A percentile compares a stretch with the other conserved stretches of the same genome.
Conservation (phyloP, 2,113 vertebrate species). For the Gobiocypris rarus region DNA sequence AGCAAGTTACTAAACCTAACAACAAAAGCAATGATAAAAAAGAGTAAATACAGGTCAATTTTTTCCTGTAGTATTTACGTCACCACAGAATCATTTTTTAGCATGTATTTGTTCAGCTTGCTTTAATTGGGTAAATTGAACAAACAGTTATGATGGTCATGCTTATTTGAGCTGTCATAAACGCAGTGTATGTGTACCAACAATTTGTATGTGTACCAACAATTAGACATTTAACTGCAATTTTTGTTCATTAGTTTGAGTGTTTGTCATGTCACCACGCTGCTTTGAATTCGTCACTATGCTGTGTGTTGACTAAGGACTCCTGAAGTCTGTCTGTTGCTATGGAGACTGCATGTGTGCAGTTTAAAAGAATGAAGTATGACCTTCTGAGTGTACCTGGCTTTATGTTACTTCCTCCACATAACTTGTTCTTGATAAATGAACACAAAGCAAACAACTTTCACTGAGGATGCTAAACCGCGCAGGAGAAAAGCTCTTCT, state of each 20-base stretch:
- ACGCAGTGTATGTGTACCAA: conserved; percentile 1
- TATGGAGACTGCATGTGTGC: conserved; percentile 4
- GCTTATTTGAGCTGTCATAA: neutral
- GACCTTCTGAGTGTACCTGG: conserved; percentile 40
- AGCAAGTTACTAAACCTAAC: too few species aligned
- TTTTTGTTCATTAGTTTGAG: conserved; percentile 9
- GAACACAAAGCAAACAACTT: conserved; percentile 44
- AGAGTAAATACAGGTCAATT: too few species aligned
- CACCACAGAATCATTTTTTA: too few species aligned
- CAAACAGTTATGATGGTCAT: neutral
- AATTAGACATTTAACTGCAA: neutral
- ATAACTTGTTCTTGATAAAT: conserved; percentile 39
- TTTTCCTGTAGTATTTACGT: too few species aligned
- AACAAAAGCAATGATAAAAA: too few species aligned
- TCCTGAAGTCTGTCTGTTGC: conserved; percentile 36
- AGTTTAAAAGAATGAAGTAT: conserved; percentile 34
- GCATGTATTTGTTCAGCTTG: neutral
- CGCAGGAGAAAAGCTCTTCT: neutral
- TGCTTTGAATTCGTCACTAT: neutral
- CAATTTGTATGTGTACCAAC: neutral
- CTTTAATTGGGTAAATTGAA: neutral
- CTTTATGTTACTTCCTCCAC: conserved; percentile 24
- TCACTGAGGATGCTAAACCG: conserved; percentile 22
- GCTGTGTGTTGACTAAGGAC: neutral
- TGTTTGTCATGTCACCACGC: neutral